A percentile compares a stretch with the other conserved stretches of the same genome.
Conservation (phyloP, 2,113 vertebrate genomes). For the Butorides virescens region DNA sequence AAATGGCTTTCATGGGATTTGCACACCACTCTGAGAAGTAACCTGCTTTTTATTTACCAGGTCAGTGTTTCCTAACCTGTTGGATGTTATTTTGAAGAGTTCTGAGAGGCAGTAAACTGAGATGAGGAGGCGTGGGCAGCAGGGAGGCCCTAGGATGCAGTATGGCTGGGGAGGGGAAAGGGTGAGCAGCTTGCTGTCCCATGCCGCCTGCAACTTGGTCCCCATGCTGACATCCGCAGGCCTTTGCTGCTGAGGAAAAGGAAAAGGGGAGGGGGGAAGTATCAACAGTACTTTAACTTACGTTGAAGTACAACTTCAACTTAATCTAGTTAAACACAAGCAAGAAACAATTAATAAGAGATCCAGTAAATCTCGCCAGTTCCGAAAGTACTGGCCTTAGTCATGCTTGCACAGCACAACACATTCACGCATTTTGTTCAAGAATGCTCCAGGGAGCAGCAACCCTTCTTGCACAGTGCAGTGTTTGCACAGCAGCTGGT, state of each 20-base stretch:
- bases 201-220: not conserved
- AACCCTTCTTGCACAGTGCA: not conserved
- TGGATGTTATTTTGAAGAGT: not conserved
- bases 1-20: not conserved
- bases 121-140: not conserved
- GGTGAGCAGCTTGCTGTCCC: not conserved
- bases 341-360: not conserved
- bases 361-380: not conserved
- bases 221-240: not conserved
- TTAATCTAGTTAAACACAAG: not conserved
- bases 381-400: not conserved
- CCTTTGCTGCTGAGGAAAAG: not conserved
- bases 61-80: not conserved
- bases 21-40: not conserved
- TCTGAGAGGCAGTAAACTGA: not conserved
- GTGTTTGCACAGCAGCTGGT: not conserved
- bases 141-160: not conserved
- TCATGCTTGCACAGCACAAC: not conserved
- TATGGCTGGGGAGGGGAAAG: accelerated
- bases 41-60: not conserved
- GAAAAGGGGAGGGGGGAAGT: accelerated
- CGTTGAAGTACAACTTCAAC: not conserved
- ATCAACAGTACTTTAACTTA: not conserved
- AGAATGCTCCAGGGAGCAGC: not conserved
- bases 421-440: not conserved